Evolutionary conservation across 2,888 invertebrate species (phyloP).

Genomic region (Drosophila leonis): DNA sequence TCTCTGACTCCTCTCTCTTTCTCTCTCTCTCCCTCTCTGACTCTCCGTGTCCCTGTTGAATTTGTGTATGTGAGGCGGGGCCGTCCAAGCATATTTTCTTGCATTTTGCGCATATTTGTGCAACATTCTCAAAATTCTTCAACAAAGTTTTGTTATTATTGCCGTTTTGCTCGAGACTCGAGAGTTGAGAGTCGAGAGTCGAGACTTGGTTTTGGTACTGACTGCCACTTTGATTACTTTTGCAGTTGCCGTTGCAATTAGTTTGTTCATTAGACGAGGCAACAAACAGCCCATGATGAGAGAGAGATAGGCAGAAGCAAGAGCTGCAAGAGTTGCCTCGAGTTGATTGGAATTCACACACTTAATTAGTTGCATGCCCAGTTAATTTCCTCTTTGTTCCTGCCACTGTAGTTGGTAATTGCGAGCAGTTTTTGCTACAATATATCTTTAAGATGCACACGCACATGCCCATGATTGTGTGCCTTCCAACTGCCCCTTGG

Average conservation of each 20-base stretch:
- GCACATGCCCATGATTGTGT: conserved; percentile 17
- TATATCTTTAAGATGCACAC: conserved; percentile 59
- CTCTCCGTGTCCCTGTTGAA: not conserved
- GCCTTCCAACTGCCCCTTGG: conserved; percentile 15
- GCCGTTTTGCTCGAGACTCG: conserved; percentile 64
- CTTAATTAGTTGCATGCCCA: conserved; percentile 72
- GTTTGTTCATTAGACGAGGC: conserved; percentile 79
- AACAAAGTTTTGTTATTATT: conserved; percentile 81
- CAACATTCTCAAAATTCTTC: conserved; percentile 80
- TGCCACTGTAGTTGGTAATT: conserved; percentile 47
- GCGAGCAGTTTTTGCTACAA: conserved; percentile 37
- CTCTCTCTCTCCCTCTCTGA: not conserved
- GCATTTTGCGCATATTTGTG: conserved; percentile 81
- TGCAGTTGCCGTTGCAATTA: conserved; percentile 78
- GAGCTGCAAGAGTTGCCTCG: conserved; percentile 26
- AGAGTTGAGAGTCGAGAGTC: conserved; percentile 21
- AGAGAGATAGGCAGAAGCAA: conserved; percentile 31
- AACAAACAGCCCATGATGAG: conserved; percentile 49
- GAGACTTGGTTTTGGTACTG: conserved; percentile 37
- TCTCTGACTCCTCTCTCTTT: conserved; percentile 33
- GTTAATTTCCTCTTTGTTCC: conserved; percentile 59
- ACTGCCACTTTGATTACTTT: conserved; percentile 72
- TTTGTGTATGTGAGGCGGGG: conserved; percentile 35
- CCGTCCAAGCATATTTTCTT: conserved; percentile 77
- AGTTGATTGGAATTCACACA: conserved; percentile 78